phyloP scores from a whole-genome alignment of 2,797 vertebrate species.

The Eremophila alpestris region DNA sequence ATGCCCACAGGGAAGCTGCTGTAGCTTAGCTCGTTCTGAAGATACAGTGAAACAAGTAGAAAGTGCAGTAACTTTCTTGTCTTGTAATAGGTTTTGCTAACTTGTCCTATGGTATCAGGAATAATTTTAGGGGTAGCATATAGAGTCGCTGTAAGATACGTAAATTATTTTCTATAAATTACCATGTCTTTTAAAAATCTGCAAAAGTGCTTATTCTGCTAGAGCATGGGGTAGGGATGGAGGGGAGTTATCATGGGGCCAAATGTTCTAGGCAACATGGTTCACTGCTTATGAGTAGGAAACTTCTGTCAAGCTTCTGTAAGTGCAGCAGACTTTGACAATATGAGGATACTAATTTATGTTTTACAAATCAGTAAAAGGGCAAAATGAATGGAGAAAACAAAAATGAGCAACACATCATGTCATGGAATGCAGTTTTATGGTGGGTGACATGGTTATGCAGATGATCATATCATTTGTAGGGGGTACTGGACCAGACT shows the following conservation, averaged over 20 bases:
- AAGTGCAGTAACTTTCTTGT: neutral
- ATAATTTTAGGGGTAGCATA: neutral
- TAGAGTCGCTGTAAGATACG: neutral
- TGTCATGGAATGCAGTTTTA: neutral
- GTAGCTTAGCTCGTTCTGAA: neutral
- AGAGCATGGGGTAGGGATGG: too few relatives aligned
- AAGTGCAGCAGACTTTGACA: neutral
- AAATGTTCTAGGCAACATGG: neutral
- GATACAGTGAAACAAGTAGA: neutral
- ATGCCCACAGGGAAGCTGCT: neutral
- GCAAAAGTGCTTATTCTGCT: neutral
- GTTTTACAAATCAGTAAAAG: neutral
- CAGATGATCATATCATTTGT: neutral
- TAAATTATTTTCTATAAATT: neutral
- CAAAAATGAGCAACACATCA: neutral
- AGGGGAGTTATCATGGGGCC: neutral
- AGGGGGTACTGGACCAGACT: neutral
- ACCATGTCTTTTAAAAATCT: neutral
- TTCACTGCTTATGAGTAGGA: neutral
- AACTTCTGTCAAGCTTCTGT: neutral
- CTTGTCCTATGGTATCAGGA: neutral
- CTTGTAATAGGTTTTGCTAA: neutral
- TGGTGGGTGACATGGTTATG: rapidly evolving
- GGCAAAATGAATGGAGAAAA: neutral
- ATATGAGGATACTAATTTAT: neutral